Conservation (phyloP, 2,113 vertebrate genomes). For the Holacanthus passer region DNA sequence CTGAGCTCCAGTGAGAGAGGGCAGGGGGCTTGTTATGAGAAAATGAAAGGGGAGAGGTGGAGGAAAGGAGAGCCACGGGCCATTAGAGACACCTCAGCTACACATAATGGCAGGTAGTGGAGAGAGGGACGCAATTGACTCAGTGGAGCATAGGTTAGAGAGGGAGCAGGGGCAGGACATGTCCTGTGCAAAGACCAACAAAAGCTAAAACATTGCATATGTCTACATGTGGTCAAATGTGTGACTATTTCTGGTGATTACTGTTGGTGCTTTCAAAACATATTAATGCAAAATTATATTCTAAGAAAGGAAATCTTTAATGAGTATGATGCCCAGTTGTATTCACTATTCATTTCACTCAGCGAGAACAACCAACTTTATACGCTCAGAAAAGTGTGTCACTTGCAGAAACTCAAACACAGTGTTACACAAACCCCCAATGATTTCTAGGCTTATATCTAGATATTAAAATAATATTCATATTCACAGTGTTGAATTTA, state of each 20-base stretch:
- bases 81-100: constrained; percentile 71
- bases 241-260: neutral
- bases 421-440: neutral
- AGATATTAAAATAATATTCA: constrained; percentile 33
- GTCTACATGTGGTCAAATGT: neutral
- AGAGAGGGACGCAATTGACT: constrained; percentile 40
- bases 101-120: constrained; percentile 66
- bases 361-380: neutral
- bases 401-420: neutral
- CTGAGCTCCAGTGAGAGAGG: constrained; percentile 73
- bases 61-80: constrained; percentile 71
- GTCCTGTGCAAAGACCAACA: constrained; percentile 8
- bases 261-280: neutral
- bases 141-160: constrained; percentile 32
- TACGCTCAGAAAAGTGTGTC: neutral
- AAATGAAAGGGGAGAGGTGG: constrained; percentile 80
- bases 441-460: constrained; percentile 4
- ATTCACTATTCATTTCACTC: neutral
- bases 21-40: constrained; percentile 79
- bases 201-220: neutral
- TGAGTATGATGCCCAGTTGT: neutral
- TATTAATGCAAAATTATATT: neutral
- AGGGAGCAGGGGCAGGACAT: neutral
- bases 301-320: neutral
- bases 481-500: constrained; percentile 35